phyloP scores from a whole-genome alignment of 1,140 invertebrate genomes.

The Lutraria rhynchaena region DNA sequence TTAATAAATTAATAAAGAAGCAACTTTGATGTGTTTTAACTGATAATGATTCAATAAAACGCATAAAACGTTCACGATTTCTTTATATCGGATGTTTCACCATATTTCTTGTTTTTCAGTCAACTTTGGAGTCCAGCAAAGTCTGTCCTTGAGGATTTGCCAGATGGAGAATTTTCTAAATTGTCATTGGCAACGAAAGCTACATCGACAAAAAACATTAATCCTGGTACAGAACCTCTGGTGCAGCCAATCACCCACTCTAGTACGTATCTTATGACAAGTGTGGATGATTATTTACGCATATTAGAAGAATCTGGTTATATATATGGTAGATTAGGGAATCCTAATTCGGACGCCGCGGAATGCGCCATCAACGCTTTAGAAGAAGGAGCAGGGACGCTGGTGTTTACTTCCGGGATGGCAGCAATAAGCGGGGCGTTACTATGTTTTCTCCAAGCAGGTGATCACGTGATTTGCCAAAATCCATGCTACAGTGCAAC shows the following conservation, averaged over 20 bases:
- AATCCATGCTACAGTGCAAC: conserved; percentile 66
- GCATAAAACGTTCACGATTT: too few species aligned
- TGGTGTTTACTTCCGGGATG: conserved; percentile 93
- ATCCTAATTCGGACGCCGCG: conserved; percentile 93
- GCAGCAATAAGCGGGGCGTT: conserved; percentile 91
- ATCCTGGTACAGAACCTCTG: conserved; percentile 68
- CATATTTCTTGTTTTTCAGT: conserved; percentile 60
- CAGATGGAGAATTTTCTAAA: conserved; percentile 63
- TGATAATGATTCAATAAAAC: too few species aligned
- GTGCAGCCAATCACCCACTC: conserved; percentile 75
- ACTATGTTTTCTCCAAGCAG: conserved; percentile 88
- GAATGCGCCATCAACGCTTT: conserved; percentile 94
- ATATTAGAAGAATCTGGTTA: conserved; percentile 75
- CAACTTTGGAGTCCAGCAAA: conserved; percentile 64
- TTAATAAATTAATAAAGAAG: too few species aligned
- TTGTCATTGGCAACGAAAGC: conserved; percentile 63
- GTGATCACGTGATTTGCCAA: conserved; percentile 93
- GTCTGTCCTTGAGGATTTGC: conserved; percentile 58
- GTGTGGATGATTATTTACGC: conserved; percentile 71
- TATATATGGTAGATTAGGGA: conserved; percentile 93
- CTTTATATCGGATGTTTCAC: too few species aligned
- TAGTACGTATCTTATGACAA: conserved; percentile 72
- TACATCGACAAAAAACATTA: conserved; percentile 58
- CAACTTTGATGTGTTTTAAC: too few species aligned
- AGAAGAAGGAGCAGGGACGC: conserved; percentile 92